Percentiles rank a stretch among this genome's conserved stretches.
Evolutionary conservation across 2,113 vertebrate species (phyloP).

Genomic region (Guaruba guarouba): DNA sequence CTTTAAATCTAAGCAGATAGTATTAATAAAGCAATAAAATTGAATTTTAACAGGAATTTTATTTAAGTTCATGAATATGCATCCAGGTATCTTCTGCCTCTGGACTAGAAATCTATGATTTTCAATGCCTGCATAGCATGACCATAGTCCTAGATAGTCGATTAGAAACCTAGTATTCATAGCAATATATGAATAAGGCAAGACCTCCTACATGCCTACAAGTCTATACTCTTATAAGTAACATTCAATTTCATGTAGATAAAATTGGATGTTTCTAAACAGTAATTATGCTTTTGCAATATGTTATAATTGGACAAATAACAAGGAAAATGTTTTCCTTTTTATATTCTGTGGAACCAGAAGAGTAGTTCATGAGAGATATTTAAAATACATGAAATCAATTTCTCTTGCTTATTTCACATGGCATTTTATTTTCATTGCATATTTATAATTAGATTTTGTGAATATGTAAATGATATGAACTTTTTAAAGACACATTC

Average conservation of each 20-base stretch:
- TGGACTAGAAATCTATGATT: not conserved
- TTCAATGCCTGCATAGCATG: not conserved
- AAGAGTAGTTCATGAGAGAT: not conserved
- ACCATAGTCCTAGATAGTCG: not conserved
- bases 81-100: not conserved
- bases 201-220: not conserved
- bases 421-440: not conserved
- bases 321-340: not conserved
- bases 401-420: not conserved
- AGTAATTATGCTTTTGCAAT: conserved; percentile 1
- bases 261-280: not conserved
- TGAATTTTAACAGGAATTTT: not conserved
- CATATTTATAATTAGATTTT: not conserved
- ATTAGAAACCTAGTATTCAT: not conserved
- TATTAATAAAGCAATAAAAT: not conserved
- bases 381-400: not conserved
- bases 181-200: not conserved
- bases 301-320: not conserved
- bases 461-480: not conserved
- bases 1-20: conserved; percentile 19
- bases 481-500: not conserved
- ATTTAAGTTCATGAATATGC: conserved; percentile 18
- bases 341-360: not conserved
- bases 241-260: not conserved
- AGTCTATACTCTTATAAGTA: not conserved